Conservation (phyloP, 1,140 invertebrate genomes). For the Neodiprion pinetum region DNA sequence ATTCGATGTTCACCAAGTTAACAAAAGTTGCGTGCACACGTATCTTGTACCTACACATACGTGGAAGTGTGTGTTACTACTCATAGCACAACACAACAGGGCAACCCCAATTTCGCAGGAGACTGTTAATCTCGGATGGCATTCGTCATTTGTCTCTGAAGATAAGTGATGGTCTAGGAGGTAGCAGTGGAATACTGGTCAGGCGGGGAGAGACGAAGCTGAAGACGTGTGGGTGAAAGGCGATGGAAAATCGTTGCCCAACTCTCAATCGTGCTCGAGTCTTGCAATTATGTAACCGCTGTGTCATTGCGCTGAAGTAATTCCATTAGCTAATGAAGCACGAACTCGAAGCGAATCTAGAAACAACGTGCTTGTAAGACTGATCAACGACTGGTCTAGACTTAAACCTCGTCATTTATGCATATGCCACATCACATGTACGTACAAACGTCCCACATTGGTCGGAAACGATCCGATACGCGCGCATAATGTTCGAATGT, state of each 20-base stretch:
- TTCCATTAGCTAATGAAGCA: slow-evolving; percentile 58
- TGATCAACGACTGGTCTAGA: background rate
- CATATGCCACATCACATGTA: too few species aligned
- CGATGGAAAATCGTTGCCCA: slow-evolving; percentile 16
- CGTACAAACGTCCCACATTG: too few species aligned
- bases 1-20: background rate
- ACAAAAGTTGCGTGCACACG: background rate
- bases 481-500: too few species aligned
- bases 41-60: background rate
- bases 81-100: background rate
- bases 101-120: slow-evolving; percentile 12
- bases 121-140: slow-evolving; percentile 43
- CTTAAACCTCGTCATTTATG: background rate
- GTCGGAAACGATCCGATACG: too few species aligned
- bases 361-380: background rate
- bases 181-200: background rate
- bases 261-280: slow-evolving; percentile 28
- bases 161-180: slow-evolving; percentile 10
- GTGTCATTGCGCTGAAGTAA: slow-evolving; percentile 61
- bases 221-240: slow-evolving; percentile 11
- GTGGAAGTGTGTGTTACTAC: too few species aligned
- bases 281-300: slow-evolving; percentile 60
- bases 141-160: slow-evolving; percentile 39
- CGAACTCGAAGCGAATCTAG: slow-evolving; percentile 10
- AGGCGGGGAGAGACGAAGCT: background rate